Conservation (phyloP, 2,113 vertebrate genomes). For the Onychorhynchus coronatus region DNA sequence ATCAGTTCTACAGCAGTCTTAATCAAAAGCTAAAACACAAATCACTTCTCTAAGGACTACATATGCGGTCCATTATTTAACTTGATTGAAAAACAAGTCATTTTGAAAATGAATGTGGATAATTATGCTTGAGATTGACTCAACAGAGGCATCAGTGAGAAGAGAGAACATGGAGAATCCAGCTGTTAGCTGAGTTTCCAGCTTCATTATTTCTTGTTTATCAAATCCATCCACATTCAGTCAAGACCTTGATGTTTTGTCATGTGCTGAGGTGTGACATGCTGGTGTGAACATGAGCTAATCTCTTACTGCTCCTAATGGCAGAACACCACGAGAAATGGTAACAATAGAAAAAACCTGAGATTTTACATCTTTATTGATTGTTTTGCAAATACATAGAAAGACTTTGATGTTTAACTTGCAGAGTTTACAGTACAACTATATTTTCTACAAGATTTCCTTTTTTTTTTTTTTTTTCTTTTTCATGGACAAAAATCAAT, state of each 20-base stretch:
- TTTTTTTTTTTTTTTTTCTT: not conserved
- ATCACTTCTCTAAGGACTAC: not conserved
- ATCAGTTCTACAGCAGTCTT: not conserved
- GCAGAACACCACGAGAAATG: not conserved
- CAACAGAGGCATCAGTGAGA: not conserved
- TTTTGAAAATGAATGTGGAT: not conserved
- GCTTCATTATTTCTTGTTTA: constrained; percentile 23
- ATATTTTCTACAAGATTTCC: not conserved
- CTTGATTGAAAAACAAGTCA: constrained; percentile 7
- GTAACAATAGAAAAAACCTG: not conserved
- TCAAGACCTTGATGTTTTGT: not conserved
- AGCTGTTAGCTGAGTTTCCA: not conserved
- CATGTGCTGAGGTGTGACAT: not conserved
- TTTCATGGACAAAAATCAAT: not conserved
- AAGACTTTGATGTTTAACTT: not conserved
- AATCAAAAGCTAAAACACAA: constrained; percentile 17
- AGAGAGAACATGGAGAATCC: not conserved
- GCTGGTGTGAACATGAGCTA: not conserved
- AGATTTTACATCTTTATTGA: constrained; percentile 1
- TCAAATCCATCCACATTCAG: not conserved
- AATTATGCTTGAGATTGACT: constrained; percentile 12
- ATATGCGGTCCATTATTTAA: not conserved
- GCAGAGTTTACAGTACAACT: constrained; percentile 28
- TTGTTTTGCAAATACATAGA: constrained; percentile 46
- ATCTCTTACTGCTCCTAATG: not conserved